Percentiles rank a stretch among this genome's conserved stretches.
Evolutionary conservation across 2,888 invertebrate species (phyloP).

Genomic region (Gasteruption jaculator): DNA sequence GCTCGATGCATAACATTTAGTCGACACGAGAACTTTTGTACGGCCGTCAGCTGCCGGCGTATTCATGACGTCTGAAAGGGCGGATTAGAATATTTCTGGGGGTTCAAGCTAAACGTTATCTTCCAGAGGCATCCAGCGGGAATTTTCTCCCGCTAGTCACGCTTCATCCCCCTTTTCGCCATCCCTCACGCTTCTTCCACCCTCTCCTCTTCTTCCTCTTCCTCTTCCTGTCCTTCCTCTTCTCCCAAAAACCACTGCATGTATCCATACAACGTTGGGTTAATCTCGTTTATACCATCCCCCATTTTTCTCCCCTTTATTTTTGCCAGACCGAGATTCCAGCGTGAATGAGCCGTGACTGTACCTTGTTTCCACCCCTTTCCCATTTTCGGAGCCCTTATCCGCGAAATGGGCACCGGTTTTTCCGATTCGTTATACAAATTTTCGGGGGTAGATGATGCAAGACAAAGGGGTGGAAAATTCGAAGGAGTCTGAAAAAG

Average conservation of each 20-base stretch:
- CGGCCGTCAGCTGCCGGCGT: constrained; percentile 39
- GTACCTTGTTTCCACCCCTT: too few species aligned
- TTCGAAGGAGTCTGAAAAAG: constrained; percentile 23
- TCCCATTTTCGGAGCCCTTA: too few species aligned
- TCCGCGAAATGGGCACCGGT: too few species aligned
- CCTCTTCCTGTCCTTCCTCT: too few species aligned
- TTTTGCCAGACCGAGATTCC: constrained; percentile 19
- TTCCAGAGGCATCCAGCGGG: constrained; percentile 21
- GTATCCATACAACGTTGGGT: too few species aligned
- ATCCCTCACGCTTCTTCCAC: too few species aligned
- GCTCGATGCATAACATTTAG: constrained; percentile 26
- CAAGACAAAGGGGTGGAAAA: too few species aligned
- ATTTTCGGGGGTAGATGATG: too few species aligned
- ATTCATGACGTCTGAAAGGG: constrained; percentile 35
- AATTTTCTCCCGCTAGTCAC: constrained; percentile 21
- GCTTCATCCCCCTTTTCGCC: too few species aligned
- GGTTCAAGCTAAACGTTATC: constrained; percentile 38
- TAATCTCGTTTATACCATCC: constrained; percentile 22
- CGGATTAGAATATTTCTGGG: constrained; percentile 43
- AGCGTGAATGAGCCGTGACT: constrained; percentile 25
- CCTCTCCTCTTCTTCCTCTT: too few species aligned
- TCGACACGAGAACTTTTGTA: constrained; percentile 39
- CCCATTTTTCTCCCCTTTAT: constrained; percentile 21
- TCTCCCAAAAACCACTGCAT: too few species aligned
- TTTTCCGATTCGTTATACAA: too few species aligned